A percentile compares a stretch with the other conserved stretches of the same genome.
phyloP scores from a whole-genome alignment of 2,888 invertebrate species.

The Cheilosia vulpina region DNA sequence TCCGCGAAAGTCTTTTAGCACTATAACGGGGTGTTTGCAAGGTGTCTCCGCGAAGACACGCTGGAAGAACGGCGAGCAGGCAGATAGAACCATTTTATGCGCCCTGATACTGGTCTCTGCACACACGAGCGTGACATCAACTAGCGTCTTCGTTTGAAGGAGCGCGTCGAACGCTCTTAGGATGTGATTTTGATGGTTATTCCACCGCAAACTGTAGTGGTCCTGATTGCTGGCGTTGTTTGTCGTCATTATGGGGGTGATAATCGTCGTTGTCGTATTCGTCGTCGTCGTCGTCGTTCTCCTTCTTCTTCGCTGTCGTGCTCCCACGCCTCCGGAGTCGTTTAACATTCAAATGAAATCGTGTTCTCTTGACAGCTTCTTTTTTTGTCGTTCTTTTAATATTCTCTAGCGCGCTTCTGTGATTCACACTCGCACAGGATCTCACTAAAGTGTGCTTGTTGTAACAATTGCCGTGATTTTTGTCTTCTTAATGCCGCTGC shows the following conservation, averaged over 20 bases:
- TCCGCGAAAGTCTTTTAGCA: conserved; percentile 94
- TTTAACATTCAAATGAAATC: conserved; percentile 81
- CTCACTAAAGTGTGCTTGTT: conserved; percentile 68
- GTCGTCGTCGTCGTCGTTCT: conserved; percentile 76
- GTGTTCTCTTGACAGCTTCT: conserved; percentile 51
- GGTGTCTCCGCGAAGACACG: conserved; percentile 95
- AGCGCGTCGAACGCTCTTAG: conserved; percentile 94
- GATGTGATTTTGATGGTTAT: conserved; percentile 95
- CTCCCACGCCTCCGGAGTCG: conserved; percentile 80
- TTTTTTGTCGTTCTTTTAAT: conserved; percentile 44
- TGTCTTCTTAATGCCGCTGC: conserved; percentile 48
- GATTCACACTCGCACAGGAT: conserved; percentile 60
- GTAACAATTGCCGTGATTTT: conserved; percentile 75
- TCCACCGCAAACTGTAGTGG: conserved; percentile 96
- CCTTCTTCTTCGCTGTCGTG: conserved; percentile 71
- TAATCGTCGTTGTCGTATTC: conserved; percentile 60
- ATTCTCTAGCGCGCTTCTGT: conserved; percentile 64
- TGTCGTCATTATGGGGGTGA: conserved; percentile 79
- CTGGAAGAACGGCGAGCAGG: conserved; percentile 94
- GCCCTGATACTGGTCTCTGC: conserved; percentile 93
- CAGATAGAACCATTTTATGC: conserved; percentile 95
- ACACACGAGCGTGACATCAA: conserved; percentile 95
- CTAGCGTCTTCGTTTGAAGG: conserved; percentile 92
- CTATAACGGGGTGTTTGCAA: conserved; percentile 96
- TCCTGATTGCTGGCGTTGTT: conserved; percentile 85